These are phyloP conservation scores for Rutpela maculata DNA, from an alignment of 2,888 invertebrate species.

Conservation along the genomic window DNA sequence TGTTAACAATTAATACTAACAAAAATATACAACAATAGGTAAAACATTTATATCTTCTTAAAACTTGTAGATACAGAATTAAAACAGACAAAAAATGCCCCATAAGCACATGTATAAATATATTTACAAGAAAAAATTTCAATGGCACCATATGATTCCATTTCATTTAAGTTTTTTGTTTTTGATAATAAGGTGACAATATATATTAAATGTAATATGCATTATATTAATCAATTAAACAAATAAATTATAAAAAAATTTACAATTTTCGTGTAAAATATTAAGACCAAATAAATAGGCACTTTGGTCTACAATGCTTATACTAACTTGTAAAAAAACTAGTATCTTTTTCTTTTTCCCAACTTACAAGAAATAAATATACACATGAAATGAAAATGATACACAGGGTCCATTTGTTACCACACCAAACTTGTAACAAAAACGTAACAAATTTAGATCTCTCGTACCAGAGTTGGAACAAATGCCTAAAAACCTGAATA, in stretches of 20 bases:
- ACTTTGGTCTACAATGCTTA: conserved; percentile 69
- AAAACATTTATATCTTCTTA: conserved; percentile 59
- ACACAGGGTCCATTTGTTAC: conserved; percentile 50
- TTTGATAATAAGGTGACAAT: conserved; percentile 20
- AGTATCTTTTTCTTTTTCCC: conserved; percentile 49
- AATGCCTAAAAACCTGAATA: not conserved
- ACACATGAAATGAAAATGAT: conserved; percentile 47
- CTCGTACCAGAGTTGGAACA: not conserved
- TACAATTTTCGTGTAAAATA: conserved; percentile 51
- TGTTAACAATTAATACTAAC: conserved; percentile 59
- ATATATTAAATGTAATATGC: conserved; percentile 21
- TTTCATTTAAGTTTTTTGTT: conserved; percentile 51
- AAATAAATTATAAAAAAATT: conserved; percentile 50
- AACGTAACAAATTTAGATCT: not conserved
- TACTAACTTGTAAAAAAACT: conserved; percentile 56
- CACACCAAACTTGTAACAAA: conserved; percentile 21
- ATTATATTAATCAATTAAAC: conserved; percentile 40
- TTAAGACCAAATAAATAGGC: conserved; percentile 69
- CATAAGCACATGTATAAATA: conserved; percentile 64
- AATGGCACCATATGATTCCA: conserved; percentile 71
- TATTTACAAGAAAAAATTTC: conserved; percentile 64
- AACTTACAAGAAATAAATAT: conserved; percentile 54
- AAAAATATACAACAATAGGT: conserved; percentile 64
- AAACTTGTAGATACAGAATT: conserved; percentile 58
- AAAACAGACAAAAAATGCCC: conserved; percentile 63